These are phyloP conservation scores for Lycodopsis pacificus DNA, from an alignment of 2,797 vertebrate genomes.

Conservation along the genomic window DNA sequence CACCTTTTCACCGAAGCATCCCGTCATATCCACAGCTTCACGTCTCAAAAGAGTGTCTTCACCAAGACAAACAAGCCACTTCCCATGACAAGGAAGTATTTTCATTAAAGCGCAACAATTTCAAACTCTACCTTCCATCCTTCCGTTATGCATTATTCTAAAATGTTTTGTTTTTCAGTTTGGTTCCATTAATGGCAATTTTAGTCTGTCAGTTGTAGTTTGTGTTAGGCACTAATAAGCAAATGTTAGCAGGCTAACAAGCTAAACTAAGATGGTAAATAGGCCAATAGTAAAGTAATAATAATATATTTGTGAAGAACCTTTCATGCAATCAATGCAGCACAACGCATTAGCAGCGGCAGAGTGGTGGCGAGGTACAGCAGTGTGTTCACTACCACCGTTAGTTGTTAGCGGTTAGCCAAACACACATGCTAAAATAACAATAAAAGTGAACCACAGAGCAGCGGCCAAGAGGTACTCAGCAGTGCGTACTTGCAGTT, in stretches of 20 bases:
- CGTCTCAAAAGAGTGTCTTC: constrained; percentile 30
- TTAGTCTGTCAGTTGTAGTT: background rate
- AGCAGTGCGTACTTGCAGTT: too few species aligned
- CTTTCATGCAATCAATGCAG: background rate
- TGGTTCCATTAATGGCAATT: background rate
- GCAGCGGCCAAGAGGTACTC: too few species aligned
- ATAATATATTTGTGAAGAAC: background rate
- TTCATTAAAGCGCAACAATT: background rate
- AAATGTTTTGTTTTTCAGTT: background rate
- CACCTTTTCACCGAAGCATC: constrained; percentile 34
- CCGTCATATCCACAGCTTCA: constrained; percentile 39
- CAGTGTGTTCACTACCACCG: too few species aligned
- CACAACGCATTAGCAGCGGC: background rate
- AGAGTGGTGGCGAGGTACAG: too few species aligned
- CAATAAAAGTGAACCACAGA: too few species aligned
- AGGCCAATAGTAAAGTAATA: background rate
- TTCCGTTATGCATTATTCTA: background rate
- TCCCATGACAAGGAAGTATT: background rate
- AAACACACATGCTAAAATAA: too few species aligned
- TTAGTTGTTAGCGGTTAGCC: too few species aligned
- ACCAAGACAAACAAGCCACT: constrained; percentile 28
- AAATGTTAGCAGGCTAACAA: background rate
- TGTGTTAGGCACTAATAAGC: background rate
- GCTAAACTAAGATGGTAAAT: background rate
- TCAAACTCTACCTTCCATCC: background rate